phyloP scores from a whole-genome alignment of 2,797 vertebrate genomes.

The Rhinichthys osculus region DNA sequence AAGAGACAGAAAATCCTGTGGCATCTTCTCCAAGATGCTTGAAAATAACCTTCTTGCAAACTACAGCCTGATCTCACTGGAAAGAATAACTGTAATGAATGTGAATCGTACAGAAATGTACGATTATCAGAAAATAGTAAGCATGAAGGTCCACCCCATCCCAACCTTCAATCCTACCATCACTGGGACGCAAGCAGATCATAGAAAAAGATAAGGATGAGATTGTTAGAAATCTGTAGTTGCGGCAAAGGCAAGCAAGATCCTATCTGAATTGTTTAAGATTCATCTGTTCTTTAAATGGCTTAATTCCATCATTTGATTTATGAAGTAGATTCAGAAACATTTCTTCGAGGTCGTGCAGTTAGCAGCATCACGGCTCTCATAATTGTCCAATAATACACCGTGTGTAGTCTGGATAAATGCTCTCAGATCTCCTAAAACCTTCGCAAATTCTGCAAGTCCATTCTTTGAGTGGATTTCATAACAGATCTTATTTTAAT shows the following conservation, averaged over 20 bases:
- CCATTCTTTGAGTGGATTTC: neutral
- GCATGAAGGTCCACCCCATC: no score
- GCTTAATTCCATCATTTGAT: neutral
- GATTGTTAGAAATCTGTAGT: neutral
- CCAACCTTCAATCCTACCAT: no score
- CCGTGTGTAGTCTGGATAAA: neutral
- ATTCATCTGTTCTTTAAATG: neutral
- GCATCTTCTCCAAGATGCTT: neutral
- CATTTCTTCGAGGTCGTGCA: neutral
- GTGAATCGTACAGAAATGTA: no score
- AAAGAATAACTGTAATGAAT: neutral
- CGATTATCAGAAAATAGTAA: no score
- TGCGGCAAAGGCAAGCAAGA: neutral
- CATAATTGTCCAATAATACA: neutral
- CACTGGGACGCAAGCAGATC: no score
- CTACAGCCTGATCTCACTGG: neutral
- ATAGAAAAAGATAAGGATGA: no score
- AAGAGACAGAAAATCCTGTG: neutral
- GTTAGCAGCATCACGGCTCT: no score
- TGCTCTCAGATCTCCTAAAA: neutral
- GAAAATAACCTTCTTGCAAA: neutral
- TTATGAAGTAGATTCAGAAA: conserved; percentile 3
- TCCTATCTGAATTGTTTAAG: no score
- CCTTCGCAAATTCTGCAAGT: neutral
- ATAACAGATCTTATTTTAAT: neutral